Evolutionary conservation across 2,888 invertebrate genomes (phyloP).

Genomic region (Proisotoma minuta): DNA sequence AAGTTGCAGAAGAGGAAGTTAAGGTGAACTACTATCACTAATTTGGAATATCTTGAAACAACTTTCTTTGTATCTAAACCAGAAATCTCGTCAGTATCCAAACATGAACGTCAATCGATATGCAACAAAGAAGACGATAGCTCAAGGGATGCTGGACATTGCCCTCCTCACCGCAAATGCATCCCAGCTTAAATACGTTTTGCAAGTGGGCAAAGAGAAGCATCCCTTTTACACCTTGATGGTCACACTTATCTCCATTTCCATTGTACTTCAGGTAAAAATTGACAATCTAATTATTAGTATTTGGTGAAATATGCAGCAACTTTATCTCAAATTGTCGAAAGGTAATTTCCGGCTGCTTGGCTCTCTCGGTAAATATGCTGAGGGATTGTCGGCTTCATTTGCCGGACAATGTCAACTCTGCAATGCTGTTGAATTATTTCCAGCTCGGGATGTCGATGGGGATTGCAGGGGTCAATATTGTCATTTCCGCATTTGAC

Average conservation of each 20-base stretch:
- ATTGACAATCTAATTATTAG: neutral
- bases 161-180: constrained; percentile 76
- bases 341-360: constrained; percentile 69
- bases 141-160: constrained; percentile 78
- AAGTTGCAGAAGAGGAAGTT: too few species aligned
- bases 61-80: too few species aligned
- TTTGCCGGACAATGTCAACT: constrained; percentile 62
- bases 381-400: constrained; percentile 73
- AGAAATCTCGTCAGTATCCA: constrained; percentile 10
- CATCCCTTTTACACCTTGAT: constrained; percentile 82
- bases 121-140: constrained; percentile 87
- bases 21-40: too few species aligned
- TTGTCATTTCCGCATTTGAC: constrained; percentile 34
- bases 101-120: constrained; percentile 75
- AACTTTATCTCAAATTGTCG: neutral
- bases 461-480: constrained; percentile 66
- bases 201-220: constrained; percentile 67
- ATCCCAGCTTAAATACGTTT: constrained; percentile 78
- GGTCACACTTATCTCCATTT: constrained; percentile 71
- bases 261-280: constrained; percentile 76
- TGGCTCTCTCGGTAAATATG: constrained; percentile 68
- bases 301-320: neutral
- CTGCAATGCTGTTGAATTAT: constrained; percentile 68
- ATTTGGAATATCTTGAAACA: too few species aligned
- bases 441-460: constrained; percentile 66